Evolutionary conservation across 2,797 vertebrate species (phyloP).

Genomic region (Cossypha polioptera): DNA sequence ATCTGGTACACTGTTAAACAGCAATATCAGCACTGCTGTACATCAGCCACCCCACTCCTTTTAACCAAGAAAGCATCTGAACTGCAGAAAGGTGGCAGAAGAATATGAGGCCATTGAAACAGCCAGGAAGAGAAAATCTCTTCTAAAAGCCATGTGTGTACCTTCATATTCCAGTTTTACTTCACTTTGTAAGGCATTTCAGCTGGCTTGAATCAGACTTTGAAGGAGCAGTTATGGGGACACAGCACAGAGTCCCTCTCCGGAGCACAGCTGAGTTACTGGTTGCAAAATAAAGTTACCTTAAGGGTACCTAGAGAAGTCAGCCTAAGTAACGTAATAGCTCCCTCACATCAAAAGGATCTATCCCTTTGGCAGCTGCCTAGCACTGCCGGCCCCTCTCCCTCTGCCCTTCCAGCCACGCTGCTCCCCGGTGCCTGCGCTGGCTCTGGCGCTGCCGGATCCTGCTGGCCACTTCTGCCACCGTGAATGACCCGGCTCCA

Average conservation of each 20-base stretch:
- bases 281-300: background rate
- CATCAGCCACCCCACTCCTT: background rate
- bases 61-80: background rate
- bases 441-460: background rate
- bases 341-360: background rate
- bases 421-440: background rate
- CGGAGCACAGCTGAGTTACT: background rate
- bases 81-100: background rate
- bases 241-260: background rate
- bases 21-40: background rate
- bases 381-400: background rate
- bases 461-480: background rate
- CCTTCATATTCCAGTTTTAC: background rate
- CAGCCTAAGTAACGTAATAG: background rate
- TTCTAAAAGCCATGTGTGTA: background rate
- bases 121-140: background rate
- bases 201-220: background rate
- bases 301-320: background rate
- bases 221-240: background rate
- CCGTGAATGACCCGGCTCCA: background rate
- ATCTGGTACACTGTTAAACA: background rate
- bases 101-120: background rate
- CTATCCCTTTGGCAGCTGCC: background rate
- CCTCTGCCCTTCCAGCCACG: background rate
- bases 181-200: background rate